A percentile compares a stretch with the other conserved stretches of the same genome.
These are phyloP conservation scores for Hypomecis atomaria DNA, from an alignment of 2,888 invertebrate genomes.

Conservation along the genomic window DNA sequence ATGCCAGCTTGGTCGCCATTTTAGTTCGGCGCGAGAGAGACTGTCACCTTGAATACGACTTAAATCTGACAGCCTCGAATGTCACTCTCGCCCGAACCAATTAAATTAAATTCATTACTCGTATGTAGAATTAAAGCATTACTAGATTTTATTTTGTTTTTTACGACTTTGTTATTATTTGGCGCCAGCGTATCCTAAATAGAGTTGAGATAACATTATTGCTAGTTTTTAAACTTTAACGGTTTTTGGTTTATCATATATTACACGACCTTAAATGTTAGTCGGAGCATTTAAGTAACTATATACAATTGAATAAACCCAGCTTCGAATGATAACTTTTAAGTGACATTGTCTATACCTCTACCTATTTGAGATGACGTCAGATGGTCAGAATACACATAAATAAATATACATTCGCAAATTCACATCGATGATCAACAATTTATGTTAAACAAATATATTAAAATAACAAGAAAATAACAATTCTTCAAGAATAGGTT, in stretches of 20 bases:
- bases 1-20: conserved; percentile 81
- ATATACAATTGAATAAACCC: too few relatives aligned
- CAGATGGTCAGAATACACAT: too few relatives aligned
- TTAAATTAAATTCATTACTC: conserved; percentile 60
- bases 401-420: too few relatives aligned
- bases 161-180: conserved; percentile 7
- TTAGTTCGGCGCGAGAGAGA: conserved; percentile 77
- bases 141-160: conserved; percentile 57
- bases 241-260: too few relatives aligned
- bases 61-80: conserved; percentile 84
- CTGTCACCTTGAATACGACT: conserved; percentile 82
- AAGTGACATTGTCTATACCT: too few relatives aligned
- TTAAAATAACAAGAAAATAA: background rate
- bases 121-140: conserved; percentile 57
- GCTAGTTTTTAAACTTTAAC: too few relatives aligned
- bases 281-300: too few relatives aligned
- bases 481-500: background rate
- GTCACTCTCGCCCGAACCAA: conserved; percentile 77
- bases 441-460: background rate
- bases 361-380: too few relatives aligned
- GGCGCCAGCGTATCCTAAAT: background rate
- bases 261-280: too few relatives aligned
- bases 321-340: too few relatives aligned
- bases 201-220: background rate
- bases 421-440: too few relatives aligned